Evolutionary conservation across 2,888 invertebrate species (phyloP).

Genomic region (Acrobasis suavella): DNA sequence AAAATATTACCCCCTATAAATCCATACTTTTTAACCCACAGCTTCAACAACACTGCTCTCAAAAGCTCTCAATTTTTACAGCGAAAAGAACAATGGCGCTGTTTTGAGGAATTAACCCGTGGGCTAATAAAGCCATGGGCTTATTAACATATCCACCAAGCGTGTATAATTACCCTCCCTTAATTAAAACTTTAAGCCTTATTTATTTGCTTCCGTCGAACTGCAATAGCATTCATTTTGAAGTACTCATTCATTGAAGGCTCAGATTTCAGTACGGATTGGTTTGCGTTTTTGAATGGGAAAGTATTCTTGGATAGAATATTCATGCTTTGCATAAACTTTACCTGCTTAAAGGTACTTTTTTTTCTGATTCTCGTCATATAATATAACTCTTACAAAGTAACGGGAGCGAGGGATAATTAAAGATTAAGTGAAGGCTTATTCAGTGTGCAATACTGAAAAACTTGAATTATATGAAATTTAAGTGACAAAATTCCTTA

Average conservation of each 20-base stretch:
- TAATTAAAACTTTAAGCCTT: constrained; percentile 75
- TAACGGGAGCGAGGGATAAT: too few relatives aligned
- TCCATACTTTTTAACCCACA: not conserved
- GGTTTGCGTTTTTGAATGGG: not conserved
- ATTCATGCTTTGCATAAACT: not conserved
- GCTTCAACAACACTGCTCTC: constrained; percentile 24
- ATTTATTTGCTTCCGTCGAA: constrained; percentile 66
- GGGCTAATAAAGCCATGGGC: constrained; percentile 73
- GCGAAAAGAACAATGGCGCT: constrained; percentile 67
- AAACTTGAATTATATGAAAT: too few relatives aligned
- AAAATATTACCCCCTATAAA: not conserved
- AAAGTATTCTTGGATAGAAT: not conserved
- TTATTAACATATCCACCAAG: constrained; percentile 76
- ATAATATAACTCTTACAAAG: too few relatives aligned
- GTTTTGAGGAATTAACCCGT: constrained; percentile 75
- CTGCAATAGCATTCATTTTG: constrained; percentile 10
- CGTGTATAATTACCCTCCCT: constrained; percentile 75
- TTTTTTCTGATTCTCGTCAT: not conserved
- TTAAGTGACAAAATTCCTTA: too few relatives aligned
- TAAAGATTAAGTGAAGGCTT: too few relatives aligned
- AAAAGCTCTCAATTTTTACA: constrained; percentile 60
- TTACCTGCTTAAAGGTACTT: not conserved
- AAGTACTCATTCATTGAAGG: constrained; percentile 10
- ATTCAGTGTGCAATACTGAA: too few relatives aligned
- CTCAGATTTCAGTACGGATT: constrained; percentile 3